These are phyloP conservation scores for Tridacna gigas DNA, from an alignment of 2,888 invertebrate species.

Conservation along the genomic window DNA sequence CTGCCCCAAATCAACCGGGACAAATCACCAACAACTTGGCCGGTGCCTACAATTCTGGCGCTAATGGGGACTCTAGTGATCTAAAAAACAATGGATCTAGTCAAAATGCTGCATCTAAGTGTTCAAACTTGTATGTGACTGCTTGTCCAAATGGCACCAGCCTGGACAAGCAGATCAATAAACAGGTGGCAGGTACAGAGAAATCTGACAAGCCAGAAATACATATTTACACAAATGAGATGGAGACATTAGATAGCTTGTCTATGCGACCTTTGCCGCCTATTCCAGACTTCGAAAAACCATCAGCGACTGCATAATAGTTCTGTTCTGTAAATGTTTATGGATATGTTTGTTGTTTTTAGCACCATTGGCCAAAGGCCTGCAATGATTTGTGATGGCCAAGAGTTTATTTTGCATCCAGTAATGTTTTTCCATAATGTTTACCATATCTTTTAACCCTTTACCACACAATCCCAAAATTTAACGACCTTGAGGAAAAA, in stretches of 20 bases:
- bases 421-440: too few species aligned
- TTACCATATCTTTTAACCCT: too few species aligned
- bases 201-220: slow-evolving; percentile 37
- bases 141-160: neutral
- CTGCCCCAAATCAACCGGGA: neutral
- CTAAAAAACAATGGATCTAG: slow-evolving; percentile 2
- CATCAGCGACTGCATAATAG: neutral
- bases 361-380: too few species aligned
- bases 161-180: neutral
- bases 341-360: too few species aligned
- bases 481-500: neutral
- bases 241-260: slow-evolving; percentile 39
- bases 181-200: neutral
- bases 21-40: neutral
- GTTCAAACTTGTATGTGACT: slow-evolving; percentile 29
- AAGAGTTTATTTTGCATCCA: too few species aligned
- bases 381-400: too few species aligned
- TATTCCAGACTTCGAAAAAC: slow-evolving; percentile 32
- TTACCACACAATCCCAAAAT: too few species aligned
- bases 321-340: neutral
- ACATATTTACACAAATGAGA: slow-evolving; percentile 59
- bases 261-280: slow-evolving; percentile 53
- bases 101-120: slow-evolving; percentile 8
- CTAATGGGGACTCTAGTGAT: slow-evolving; percentile 4
- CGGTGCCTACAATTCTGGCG: neutral